These are phyloP conservation scores for Neofelis nebulosa DNA, from an alignment of 2,113 vertebrate genomes.

Conservation along the genomic window DNA sequence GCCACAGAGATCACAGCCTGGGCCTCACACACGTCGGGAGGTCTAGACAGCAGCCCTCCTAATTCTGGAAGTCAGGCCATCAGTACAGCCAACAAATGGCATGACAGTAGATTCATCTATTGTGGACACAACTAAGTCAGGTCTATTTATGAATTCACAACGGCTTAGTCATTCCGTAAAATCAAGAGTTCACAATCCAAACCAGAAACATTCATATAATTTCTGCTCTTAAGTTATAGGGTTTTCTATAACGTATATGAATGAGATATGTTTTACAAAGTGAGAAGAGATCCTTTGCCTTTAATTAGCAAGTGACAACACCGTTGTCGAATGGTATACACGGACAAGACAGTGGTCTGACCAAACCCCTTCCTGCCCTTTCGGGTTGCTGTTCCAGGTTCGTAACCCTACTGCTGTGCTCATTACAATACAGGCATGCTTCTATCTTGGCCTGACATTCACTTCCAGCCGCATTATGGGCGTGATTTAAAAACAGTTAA, in stretches of 20 bases:
- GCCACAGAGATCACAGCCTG: constrained; percentile 40
- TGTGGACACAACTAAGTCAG: background rate
- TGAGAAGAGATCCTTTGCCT: background rate
- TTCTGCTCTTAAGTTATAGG: background rate
- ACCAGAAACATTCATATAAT: background rate
- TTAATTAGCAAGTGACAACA: background rate
- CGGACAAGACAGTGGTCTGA: rapidly evolving
- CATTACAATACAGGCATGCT: background rate
- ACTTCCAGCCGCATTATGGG: constrained; percentile 27
- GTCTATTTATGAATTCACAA: background rate
- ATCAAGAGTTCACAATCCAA: background rate
- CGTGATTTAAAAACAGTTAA: constrained; percentile 59
- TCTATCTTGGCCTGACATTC: constrained; percentile 28
- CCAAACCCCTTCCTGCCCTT: background rate
- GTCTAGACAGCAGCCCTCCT: constrained; percentile 8
- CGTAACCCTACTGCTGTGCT: background rate
- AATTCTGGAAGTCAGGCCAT: constrained; percentile 26
- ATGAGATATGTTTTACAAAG: background rate
- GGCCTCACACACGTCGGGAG: background rate
- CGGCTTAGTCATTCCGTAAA: background rate
- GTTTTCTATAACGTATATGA: background rate
- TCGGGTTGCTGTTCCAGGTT: background rate
- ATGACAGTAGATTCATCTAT: rapidly evolving
- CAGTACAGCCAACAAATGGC: rapidly evolving
- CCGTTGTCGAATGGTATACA: background rate